These are phyloP conservation scores for Nysson spinosus DNA, from an alignment of 2,888 invertebrate species.

Conservation along the genomic window DNA sequence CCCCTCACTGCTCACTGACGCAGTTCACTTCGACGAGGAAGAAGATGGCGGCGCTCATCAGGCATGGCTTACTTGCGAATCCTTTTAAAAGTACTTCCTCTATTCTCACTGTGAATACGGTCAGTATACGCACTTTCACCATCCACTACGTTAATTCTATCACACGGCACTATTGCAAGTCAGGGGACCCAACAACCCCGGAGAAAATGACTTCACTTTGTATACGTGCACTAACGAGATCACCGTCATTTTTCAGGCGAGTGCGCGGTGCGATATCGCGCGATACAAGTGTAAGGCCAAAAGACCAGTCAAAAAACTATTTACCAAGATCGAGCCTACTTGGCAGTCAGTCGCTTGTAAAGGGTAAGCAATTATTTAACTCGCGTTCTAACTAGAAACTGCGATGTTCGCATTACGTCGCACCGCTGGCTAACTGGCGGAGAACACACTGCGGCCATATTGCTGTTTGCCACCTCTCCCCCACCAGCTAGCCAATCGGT, in stretches of 20 bases:
- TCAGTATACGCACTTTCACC: constrained; percentile 66
- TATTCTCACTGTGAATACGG: constrained; percentile 53
- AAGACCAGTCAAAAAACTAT: constrained; percentile 3
- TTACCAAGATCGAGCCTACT: constrained; percentile 34
- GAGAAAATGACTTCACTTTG: background rate
- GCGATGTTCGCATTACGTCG: constrained; percentile 47
- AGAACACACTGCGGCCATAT: constrained; percentile 69
- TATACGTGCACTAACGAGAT: constrained; percentile 36
- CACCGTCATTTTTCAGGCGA: constrained; percentile 53
- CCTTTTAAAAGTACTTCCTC: constrained; percentile 46
- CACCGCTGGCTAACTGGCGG: constrained; percentile 61
- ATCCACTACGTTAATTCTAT: constrained; percentile 62
- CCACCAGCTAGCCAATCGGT: constrained; percentile 44
- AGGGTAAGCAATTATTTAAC: constrained; percentile 68
- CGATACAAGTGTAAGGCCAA: constrained; percentile 46
- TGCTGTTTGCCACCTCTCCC: constrained; percentile 59
- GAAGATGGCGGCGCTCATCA: constrained; percentile 82
- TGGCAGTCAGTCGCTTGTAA: constrained; percentile 65
- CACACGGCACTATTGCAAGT: constrained; percentile 4
- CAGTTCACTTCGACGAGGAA: constrained; percentile 58
- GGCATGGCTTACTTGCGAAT: constrained; percentile 77
- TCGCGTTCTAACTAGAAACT: constrained; percentile 25
- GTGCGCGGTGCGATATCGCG: constrained; percentile 35
- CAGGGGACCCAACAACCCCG: background rate
- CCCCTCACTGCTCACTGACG: constrained; percentile 73